phyloP scores from a whole-genome alignment of 2,888 invertebrate genomes.

The Microchrysa polita region DNA sequence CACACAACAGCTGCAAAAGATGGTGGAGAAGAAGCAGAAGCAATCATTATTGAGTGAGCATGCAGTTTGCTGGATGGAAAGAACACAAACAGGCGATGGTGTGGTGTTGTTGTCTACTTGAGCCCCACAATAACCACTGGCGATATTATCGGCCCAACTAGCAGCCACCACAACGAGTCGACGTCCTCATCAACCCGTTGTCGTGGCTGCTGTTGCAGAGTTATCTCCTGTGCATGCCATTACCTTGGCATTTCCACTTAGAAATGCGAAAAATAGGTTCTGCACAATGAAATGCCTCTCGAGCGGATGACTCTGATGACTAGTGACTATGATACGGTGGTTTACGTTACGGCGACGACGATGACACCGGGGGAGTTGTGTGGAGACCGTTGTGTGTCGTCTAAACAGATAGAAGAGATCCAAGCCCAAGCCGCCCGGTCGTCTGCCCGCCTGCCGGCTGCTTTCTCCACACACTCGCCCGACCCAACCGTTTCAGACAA shows the following conservation, averaged over 20 bases:
- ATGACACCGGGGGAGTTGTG: not conserved
- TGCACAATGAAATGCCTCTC: conserved; percentile 14
- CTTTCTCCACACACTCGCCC: not conserved
- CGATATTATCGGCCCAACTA: not conserved
- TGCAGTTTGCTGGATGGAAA: not conserved
- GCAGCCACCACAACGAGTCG: no score
- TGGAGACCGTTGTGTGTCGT: no score
- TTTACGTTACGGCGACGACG: conserved; percentile 21
- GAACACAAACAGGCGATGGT: not conserved
- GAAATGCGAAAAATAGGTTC: conserved; percentile 27
- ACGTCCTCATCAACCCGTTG: no score
- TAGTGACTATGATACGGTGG: conserved; percentile 36
- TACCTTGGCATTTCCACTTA: conserved; percentile 24
- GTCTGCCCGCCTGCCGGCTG: conserved; percentile 9
- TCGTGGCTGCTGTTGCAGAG: conserved; percentile 7
- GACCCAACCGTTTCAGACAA: conserved; percentile 22
- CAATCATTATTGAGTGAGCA: conserved; percentile 14
- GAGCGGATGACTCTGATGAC: conserved; percentile 5
- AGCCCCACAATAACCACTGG: not conserved
- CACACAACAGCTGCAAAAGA: not conserved
- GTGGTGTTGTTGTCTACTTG: not conserved
- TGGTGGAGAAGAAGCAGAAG: no score
- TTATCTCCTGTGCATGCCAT: conserved; percentile 28
- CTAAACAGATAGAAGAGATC: no score
- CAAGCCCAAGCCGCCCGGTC: conserved; percentile 13